Percentiles rank a stretch among this genome's conserved stretches.
Conservation (phyloP, 2,113 vertebrate species). For the Phyllopteryx taeniolatus region DNA sequence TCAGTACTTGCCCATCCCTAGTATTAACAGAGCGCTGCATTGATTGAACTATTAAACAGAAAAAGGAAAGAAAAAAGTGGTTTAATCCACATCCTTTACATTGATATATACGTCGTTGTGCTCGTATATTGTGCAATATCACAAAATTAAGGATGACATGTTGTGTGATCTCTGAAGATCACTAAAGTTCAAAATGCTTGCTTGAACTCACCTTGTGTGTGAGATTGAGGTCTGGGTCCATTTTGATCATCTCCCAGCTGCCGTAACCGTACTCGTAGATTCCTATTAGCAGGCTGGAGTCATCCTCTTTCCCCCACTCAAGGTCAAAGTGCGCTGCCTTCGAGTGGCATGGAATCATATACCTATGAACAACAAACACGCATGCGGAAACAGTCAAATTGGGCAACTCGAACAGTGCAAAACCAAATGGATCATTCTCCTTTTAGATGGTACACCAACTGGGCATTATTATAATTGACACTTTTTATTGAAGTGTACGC, state of each 20-base stretch:
- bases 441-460: not conserved
- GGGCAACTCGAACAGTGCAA: not conserved
- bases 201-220: constrained; percentile 86
- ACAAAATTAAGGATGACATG: not conserved
- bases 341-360: constrained; percentile 90
- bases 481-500: no score
- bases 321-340: constrained; percentile 99
- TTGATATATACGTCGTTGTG: no score
- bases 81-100: no score
- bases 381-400: not conserved
- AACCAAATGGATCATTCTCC: not conserved
- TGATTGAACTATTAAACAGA: no score
- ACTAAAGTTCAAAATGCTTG: not conserved
- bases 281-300: constrained; percentile 94
- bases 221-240: constrained; percentile 97
- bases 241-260: constrained; percentile 99
- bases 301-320: constrained; percentile 95
- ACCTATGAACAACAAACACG: constrained; percentile 68
- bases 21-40: no score
- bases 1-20: no score
- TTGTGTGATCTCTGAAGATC: not conserved
- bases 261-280: constrained; percentile 99
- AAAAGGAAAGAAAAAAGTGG: no score
- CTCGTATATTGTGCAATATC: no score
- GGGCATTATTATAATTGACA: not conserved